Evolutionary conservation across 2,888 invertebrate genomes (phyloP), one percentile per base, ranked within the genome.

Genomic region (Byasa hedistus): DNA sequence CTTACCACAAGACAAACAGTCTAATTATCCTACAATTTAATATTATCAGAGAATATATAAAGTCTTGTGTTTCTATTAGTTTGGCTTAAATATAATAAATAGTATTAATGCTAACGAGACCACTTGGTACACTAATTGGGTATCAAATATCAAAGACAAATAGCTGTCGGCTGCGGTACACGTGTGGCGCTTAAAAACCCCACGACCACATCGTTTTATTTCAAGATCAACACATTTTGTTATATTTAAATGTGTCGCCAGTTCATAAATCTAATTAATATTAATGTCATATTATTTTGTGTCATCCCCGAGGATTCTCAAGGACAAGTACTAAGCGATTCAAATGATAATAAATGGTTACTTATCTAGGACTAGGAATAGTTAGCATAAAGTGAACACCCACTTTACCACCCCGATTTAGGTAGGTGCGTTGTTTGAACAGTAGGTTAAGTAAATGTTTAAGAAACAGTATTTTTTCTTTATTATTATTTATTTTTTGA

Each of bases 61-160:
- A n/a, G n/a, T n/a, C n/a, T n/a, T n/a, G n/a, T 27, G 27, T 5
- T 27, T 27, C 5, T 27, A 27, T 27, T 27, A 27, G 27, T 4
- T 27, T 27, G 5, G 3, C 5, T 27, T 27, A 27, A 3, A 5
- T 4, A 27, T 5, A 27, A 3, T 27, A 27, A 27, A 4, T 27
- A 27, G 5, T 27, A 54, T 64, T 64, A 23, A 39, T 17, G 17
- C n/a, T n/a, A 32, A 57, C 51, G 52, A 54, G 57, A n/a, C 12
- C 54, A 44, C 19, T 12, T 39, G 57, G 52, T 36, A 56, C 52
- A 24, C 15, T 66, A 66, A 66, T 57, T 61, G 52, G 57, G n/a
- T 66, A 61, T 66, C 57, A 66, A 15, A 52, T 66, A 57, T 66
- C 66, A 66, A 66, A 66, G 66, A 17, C 17, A 52, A 57, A 36